Evolutionary conservation across 2,888 invertebrate genomes (phyloP).

Genomic region (Mimachlamys varia): DNA sequence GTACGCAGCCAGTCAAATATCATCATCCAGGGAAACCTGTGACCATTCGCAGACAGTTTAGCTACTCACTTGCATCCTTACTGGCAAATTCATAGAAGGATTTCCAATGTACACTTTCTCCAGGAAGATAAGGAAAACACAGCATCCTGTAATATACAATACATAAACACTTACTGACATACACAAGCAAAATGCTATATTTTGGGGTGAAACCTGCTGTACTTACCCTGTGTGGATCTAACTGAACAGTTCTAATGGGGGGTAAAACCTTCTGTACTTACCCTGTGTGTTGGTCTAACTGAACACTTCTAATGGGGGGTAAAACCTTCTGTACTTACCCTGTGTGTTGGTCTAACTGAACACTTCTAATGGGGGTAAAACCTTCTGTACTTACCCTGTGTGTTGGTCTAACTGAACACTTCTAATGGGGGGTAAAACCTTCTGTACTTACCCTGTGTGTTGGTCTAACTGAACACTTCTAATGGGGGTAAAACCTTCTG

Average conservation of each 20-base stretch:
- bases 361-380: conserved; percentile 62
- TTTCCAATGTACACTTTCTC: not conserved
- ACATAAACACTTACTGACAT: not conserved
- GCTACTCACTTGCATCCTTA: not conserved
- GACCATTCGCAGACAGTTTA: too few species aligned
- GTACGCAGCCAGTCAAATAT: too few species aligned
- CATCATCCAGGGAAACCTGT: too few species aligned
- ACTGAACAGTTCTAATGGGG: not conserved
- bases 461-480: conserved; percentile 63
- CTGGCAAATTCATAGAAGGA: not conserved
- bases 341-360: conserved; percentile 59
- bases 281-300: too few species aligned
- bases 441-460: not conserved
- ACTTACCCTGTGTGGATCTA: not conserved
- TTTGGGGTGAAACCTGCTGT: not conserved
- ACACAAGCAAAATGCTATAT: not conserved
- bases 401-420: too few species aligned
- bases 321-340: not conserved
- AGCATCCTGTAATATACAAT: not conserved
- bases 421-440: not conserved
- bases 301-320: too few species aligned
- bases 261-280: too few species aligned
- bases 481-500: conserved; percentile 65
- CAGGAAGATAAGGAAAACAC: not conserved
- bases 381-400: conserved; percentile 66